These are phyloP conservation scores for Villa cingulata DNA, from an alignment of 2,888 invertebrate genomes.

Conservation along the genomic window DNA sequence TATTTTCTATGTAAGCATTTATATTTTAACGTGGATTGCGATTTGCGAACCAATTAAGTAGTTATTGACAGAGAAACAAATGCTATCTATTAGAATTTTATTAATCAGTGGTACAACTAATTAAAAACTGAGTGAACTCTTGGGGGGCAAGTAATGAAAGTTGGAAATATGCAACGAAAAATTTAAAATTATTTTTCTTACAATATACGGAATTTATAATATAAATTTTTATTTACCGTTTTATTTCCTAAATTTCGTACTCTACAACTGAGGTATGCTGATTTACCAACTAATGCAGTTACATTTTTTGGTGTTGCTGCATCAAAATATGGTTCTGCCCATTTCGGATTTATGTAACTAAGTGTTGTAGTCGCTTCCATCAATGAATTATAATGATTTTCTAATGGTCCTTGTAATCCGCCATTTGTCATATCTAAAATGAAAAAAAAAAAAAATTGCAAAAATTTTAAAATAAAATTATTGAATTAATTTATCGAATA, in stretches of 20 bases:
- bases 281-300: constrained; percentile 66
- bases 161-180: no score
- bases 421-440: constrained; percentile 32
- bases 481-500: no score
- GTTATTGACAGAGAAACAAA: no score
- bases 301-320: constrained; percentile 61
- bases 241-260: constrained; percentile 36
- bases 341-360: constrained; percentile 31
- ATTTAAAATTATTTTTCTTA: neutral
- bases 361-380: constrained; percentile 23
- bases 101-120: no score
- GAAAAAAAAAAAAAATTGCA: constrained; percentile 2
- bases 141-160: no score
- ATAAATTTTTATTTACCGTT: constrained; percentile 30
- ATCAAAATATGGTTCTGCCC: constrained; percentile 57
- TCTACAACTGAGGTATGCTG: constrained; percentile 35
- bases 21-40: no score
- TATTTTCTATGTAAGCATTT: no score
- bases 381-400: constrained; percentile 32
- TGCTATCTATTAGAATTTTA: no score
- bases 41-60: no score
- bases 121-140: no score
- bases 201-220: neutral
- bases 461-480: no score
- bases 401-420: constrained; percentile 32